These are phyloP conservation scores for Sebastes hubbsi DNA, from an alignment of 2,797 vertebrate genomes.

Conservation along the genomic window DNA sequence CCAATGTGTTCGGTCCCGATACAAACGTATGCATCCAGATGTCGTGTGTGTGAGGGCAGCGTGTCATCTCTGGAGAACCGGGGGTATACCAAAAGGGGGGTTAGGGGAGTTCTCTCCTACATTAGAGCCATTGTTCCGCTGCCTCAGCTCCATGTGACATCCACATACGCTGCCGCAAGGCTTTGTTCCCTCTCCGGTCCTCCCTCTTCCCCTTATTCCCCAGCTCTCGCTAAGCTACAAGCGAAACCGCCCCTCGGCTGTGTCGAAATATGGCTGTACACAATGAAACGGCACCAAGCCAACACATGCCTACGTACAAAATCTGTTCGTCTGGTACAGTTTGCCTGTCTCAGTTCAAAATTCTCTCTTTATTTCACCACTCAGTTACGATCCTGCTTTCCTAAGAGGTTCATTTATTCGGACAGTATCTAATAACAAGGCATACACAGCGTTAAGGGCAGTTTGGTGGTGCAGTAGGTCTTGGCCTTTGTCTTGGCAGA, in stretches of 20 bases:
- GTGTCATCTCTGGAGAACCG: constrained; percentile 41
- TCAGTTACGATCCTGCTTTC: not conserved
- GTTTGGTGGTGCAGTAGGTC: constrained; percentile 56
- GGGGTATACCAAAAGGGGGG: constrained; percentile 2
- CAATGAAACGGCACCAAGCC: constrained; percentile 51
- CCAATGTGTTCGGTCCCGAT: constrained; percentile 6
- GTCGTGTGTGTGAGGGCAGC: constrained; percentile 38
- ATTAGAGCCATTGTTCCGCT: constrained; percentile 63
- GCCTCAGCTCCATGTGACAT: constrained; percentile 57
- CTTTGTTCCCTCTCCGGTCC: constrained; percentile 60
- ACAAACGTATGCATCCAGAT: constrained; percentile 47
- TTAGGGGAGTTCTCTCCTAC: constrained; percentile 33
- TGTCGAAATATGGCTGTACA: constrained; percentile 48
- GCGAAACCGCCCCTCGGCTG: constrained; percentile 35
- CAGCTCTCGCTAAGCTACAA: constrained; percentile 34
- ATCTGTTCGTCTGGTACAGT: constrained; percentile 25
- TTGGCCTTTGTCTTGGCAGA: constrained; percentile 68
- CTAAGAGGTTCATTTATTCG: not conserved
- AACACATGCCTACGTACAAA: constrained; percentile 39
- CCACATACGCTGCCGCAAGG: constrained; percentile 51
- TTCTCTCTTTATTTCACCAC: not conserved
- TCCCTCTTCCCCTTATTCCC: constrained; percentile 36
- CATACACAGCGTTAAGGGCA: constrained; percentile 6
- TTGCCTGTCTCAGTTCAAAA: constrained; percentile 15
- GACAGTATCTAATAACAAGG: not conserved